Conservation (phyloP, 2,797 vertebrate species). For the Sebastiscus tertius region DNA sequence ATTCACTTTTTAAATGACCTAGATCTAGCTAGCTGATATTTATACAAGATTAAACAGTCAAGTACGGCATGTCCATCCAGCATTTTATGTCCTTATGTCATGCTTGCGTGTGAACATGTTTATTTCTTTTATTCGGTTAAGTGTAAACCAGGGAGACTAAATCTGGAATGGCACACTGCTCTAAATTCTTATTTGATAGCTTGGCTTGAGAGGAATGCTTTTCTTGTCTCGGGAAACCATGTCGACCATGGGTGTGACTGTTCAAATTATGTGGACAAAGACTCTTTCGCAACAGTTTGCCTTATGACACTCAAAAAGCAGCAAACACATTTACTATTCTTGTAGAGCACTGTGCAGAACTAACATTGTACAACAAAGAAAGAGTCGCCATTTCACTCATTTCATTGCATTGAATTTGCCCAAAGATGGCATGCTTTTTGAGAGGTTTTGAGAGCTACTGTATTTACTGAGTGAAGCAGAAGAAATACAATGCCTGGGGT, state of each 20-base stretch:
- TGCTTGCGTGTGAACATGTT: background rate
- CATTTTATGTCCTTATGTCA: background rate
- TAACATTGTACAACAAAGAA: background rate
- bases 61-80: background rate
- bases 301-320: slow-evolving; percentile 29
- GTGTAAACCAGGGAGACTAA: background rate
- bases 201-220: slow-evolving; percentile 29
- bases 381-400: background rate
- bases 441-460: background rate
- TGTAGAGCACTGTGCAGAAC: background rate
- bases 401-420: background rate
- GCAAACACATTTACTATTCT: slow-evolving; percentile 4
- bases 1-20: slow-evolving; percentile 8
- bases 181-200: slow-evolving; percentile 17
- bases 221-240: slow-evolving; percentile 28
- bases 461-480: background rate
- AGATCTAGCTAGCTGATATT: slow-evolving; percentile 19
- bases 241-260: slow-evolving; percentile 53
- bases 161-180: background rate
- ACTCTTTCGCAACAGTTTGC: slow-evolving; percentile 54
- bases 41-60: slow-evolving; percentile 1
- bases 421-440: slow-evolving; percentile 2
- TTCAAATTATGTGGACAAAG: slow-evolving; percentile 55
- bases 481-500: background rate
- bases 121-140: background rate